Evolutionary conservation across 2,888 invertebrate species (phyloP).

Genomic region (Himalopsyche kuldschensis): DNA sequence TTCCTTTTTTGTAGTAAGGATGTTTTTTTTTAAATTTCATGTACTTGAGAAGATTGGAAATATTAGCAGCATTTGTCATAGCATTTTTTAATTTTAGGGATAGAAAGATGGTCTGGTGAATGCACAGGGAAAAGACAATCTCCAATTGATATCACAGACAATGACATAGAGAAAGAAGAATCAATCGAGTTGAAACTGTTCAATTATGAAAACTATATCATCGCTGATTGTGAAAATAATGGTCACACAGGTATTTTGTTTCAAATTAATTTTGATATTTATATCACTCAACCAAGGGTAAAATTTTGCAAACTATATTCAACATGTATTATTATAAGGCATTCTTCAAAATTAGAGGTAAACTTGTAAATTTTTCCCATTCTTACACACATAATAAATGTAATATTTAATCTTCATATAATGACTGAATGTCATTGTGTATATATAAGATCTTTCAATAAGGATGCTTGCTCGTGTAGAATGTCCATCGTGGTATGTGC

Average conservation of each 20-base stretch:
- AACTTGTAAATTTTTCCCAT: too few species aligned
- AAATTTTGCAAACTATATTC: not conserved
- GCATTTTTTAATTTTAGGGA: not conserved
- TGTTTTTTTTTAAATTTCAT: too few species aligned
- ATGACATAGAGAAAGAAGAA: slow-evolving; percentile 47
- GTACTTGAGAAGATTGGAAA: too few species aligned
- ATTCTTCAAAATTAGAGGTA: too few species aligned
- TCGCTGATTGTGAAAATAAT: slow-evolving; percentile 63
- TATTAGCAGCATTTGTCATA: not conserved
- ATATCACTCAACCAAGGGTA: not conserved
- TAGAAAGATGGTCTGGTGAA: slow-evolving; percentile 27
- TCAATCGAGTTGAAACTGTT: slow-evolving; percentile 57
- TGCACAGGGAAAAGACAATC: slow-evolving; percentile 49
- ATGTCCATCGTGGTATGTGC: too few species aligned
- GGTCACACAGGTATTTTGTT: slow-evolving; percentile 66
- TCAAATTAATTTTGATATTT: not conserved
- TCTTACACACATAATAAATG: too few species aligned
- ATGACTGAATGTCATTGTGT: too few species aligned
- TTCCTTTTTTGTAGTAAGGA: too few species aligned
- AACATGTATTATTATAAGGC: too few species aligned
- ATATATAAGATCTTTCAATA: too few species aligned
- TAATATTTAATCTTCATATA: too few species aligned
- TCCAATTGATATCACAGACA: slow-evolving; percentile 51
- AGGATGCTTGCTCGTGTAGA: too few species aligned
- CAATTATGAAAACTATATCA: slow-evolving; percentile 58